These are phyloP conservation scores for Willowsia nigromaculata DNA, from an alignment of 2,888 invertebrate species.

Conservation along the genomic window DNA sequence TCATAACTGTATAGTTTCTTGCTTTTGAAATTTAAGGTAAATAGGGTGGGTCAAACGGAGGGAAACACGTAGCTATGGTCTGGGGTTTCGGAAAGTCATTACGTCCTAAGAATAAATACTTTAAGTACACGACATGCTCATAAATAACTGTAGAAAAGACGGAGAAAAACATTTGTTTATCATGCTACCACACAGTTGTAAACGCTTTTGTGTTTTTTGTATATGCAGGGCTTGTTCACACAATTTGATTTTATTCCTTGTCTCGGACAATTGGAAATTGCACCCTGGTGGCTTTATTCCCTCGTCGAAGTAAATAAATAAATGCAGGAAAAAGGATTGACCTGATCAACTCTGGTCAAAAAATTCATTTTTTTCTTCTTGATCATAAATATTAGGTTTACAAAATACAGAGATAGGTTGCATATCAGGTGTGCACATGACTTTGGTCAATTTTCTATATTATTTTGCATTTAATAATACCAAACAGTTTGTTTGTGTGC, in stretches of 20 bases:
- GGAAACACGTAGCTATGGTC: background rate
- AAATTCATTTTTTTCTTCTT: background rate
- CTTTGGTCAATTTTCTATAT: background rate
- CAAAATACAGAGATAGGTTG: background rate
- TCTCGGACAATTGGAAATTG: slow-evolving; percentile 41
- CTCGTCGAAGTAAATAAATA: background rate
- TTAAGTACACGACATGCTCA: slow-evolving; percentile 39
- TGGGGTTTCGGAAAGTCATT: slow-evolving; percentile 24
- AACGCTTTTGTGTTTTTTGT: background rate
- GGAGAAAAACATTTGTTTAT: slow-evolving; percentile 16
- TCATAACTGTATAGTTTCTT: background rate
- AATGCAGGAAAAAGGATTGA: slow-evolving; percentile 14
- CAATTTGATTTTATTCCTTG: slow-evolving; percentile 31
- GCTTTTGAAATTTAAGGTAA: background rate
- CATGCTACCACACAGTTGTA: background rate
- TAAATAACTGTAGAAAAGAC: slow-evolving; percentile 20
- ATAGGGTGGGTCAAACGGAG: background rate
- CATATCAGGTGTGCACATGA: background rate
- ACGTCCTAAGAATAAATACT: slow-evolving; percentile 30
- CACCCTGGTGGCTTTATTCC: slow-evolving; percentile 56
- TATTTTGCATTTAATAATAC: slow-evolving; percentile 13
- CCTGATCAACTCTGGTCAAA: slow-evolving; percentile 13
- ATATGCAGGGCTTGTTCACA: background rate
- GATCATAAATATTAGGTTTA: background rate
- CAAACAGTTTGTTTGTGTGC: background rate